Evolutionary conservation across 2,113 vertebrate genomes (phyloP).

Genomic region (Macroglossus sobrinus): DNA sequence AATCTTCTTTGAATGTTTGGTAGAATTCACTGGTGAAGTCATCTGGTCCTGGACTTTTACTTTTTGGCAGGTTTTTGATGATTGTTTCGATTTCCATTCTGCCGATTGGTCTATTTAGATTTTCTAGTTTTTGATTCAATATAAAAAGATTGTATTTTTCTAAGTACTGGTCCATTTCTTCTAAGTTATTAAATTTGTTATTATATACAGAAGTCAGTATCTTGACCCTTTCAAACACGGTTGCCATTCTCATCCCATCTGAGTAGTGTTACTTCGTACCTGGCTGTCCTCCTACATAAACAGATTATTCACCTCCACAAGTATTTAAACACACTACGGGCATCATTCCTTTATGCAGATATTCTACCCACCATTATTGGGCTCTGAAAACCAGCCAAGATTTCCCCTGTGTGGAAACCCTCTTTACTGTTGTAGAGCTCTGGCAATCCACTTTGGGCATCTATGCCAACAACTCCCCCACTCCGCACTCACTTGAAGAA

Average conservation of each 20-base stretch:
- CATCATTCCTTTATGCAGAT: not conserved
- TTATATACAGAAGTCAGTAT: not conserved
- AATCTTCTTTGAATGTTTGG: too few species aligned
- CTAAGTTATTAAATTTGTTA: too few species aligned
- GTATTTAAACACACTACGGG: not conserved
- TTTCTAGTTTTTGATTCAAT: too few species aligned
- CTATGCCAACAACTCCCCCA: not conserved
- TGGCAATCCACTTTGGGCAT: not conserved
- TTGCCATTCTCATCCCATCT: not conserved
- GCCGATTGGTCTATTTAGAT: too few species aligned
- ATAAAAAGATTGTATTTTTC: too few species aligned
- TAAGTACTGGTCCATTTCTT: too few species aligned
- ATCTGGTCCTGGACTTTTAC: too few species aligned
- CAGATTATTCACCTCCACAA: not conserved
- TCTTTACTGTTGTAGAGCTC: not conserved
- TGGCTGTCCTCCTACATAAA: not conserved
- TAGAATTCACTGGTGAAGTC: too few species aligned
- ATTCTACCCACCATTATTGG: not conserved
- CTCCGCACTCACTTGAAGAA: not conserved
- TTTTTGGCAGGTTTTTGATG: too few species aligned
- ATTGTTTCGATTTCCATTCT: too few species aligned
- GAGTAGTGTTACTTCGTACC: not conserved
- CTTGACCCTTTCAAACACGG: not conserved
- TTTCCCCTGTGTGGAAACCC: not conserved
- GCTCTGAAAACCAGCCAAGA: not conserved